Base-by-base conservation (phyloP, 2,888 invertebrate genomes). In the Campoplex capitator region DNA sequence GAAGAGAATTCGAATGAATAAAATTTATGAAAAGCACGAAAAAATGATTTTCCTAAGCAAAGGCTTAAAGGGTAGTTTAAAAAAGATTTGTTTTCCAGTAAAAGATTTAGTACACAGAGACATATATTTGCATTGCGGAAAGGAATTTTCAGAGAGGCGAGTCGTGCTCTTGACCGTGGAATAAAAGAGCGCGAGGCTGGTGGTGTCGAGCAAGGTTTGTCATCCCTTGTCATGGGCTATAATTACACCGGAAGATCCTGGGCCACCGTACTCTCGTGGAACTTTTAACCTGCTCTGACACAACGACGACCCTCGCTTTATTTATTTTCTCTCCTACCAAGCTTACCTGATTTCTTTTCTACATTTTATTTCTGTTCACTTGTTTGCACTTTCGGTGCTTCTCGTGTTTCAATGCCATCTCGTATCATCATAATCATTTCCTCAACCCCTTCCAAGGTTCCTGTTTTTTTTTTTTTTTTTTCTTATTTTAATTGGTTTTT, bases 161-260 rank as follows among this genome's bases (percentile, higher is more conserved):
- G 38, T 45, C 16, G 56, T 9, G 28, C 32, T 68, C 65, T 54
- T 82, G 28, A 38, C 58, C 42, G 54, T 32, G 51, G 28, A 51
- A 67, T 67, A 58, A 75, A 68, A 70, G 68, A 67, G 62, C 54
- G n/a, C 54, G n/a, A 38, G 42, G 9, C 11, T 38, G 68, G 7
- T 18, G 42, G 7, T 18, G 42, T 42, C n/a, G 67, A 16, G 71
- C 62, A 38, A 38, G 56, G 71, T 77, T 77, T 54, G 71, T 77
- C 76, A 71, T 42, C 51, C 83, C 78, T 78, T 67, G 78, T 78
- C 71, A 68, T 51, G 62, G 83, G 51, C 65, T 77, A 77, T 77
- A 83, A 83, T 83, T 83, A 77, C 77, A 62, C 48, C 62, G 62
- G 45, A 32, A 77, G 23, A 42, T 42, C 58, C 79, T 42, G 18